Evolutionary conservation across 2,888 invertebrate species (phyloP).

Genomic region (Tenthredo notha): DNA sequence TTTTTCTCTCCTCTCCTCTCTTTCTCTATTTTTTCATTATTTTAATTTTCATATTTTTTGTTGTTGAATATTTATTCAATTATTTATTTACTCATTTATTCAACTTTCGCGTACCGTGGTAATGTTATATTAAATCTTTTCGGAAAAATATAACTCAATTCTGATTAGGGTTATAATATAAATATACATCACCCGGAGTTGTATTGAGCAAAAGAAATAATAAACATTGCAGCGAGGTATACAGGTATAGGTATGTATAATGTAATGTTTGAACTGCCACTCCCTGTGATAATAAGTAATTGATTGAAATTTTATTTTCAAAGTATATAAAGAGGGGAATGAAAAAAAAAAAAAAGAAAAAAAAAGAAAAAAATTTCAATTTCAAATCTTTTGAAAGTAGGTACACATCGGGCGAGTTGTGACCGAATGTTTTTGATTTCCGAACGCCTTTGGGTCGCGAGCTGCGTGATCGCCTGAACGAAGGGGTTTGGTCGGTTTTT

Average conservation of each 20-base stretch:
- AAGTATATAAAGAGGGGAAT: background rate
- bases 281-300: background rate
- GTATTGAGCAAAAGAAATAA: background rate
- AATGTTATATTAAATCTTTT: background rate
- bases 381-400: constrained; percentile 9
- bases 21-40: background rate
- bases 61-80: background rate
- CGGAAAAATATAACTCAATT: background rate
- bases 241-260: background rate
- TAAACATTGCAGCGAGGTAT: background rate
- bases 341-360: background rate
- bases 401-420: constrained; percentile 5
- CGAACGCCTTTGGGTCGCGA: constrained; percentile 43
- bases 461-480: background rate
- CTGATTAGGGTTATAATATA: background rate
- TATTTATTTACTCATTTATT: background rate
- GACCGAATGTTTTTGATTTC: constrained; percentile 42
- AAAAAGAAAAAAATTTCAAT: background rate
- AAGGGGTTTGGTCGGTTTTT: background rate
- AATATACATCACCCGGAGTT: background rate
- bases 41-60: background rate
- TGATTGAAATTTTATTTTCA: constrained; percentile 14
- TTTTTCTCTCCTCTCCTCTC: background rate
- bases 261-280: background rate
- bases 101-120: background rate